Evolutionary conservation across 2,113 vertebrate species (phyloP).

Genomic region (Psammodynastes pulverulentus): DNA sequence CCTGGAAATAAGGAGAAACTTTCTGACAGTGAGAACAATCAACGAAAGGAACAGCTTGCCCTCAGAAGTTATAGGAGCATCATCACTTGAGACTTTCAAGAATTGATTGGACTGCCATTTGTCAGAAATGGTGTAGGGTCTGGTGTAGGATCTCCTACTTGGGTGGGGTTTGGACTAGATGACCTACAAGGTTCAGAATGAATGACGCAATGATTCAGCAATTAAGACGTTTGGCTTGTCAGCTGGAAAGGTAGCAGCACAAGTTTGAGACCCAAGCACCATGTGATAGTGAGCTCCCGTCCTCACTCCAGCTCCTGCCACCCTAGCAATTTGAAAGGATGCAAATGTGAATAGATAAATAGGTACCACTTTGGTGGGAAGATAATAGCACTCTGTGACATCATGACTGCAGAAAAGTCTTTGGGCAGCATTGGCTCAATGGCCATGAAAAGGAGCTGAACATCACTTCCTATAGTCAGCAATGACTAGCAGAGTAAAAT

Average conservation of each 20-base stretch:
- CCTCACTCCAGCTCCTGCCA: not conserved
- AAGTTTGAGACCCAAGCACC: not conserved
- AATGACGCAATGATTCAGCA: not conserved
- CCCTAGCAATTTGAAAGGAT: not conserved
- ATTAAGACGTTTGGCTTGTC: not conserved
- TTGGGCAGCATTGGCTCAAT: not conserved
- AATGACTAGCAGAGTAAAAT: not conserved
- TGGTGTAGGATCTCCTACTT: too few species aligned
- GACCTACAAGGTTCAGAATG: too few species aligned
- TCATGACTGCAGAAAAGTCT: not conserved
- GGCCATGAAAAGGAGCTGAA: not conserved
- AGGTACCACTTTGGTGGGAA: not conserved
- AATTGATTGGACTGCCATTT: too few species aligned
- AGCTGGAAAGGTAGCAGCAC: not conserved
- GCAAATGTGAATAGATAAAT: not conserved
- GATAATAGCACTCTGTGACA: not conserved
- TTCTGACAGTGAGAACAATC: too few species aligned
- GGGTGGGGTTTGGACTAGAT: too few species aligned
- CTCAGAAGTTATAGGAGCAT: too few species aligned
- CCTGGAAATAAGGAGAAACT: too few species aligned
- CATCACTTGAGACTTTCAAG: too few species aligned
- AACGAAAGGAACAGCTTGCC: too few species aligned
- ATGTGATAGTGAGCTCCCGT: not conserved
- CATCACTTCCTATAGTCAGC: not conserved
- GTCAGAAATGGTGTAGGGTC: too few species aligned